Conservation (phyloP, 1,140 invertebrate species). For the Hyles vespertilio region DNA sequence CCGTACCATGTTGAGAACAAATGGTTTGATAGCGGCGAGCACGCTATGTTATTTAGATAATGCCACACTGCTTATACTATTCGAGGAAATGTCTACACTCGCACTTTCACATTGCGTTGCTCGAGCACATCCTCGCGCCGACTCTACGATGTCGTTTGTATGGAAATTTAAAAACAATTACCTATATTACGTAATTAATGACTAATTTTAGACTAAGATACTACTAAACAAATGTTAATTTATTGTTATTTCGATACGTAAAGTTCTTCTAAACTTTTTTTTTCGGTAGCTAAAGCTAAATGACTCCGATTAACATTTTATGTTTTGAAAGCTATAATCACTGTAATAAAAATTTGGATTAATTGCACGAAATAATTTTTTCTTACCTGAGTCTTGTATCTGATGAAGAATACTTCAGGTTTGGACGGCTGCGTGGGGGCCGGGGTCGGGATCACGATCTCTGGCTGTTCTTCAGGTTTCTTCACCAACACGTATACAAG, state of each 20-base stretch:
- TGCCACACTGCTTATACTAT: slow-evolving; percentile 22
- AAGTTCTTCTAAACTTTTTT: no score
- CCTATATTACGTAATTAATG: neutral
- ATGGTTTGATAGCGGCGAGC: slow-evolving; percentile 1
- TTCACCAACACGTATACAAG: slow-evolving; percentile 92
- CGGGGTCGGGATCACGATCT: slow-evolving; percentile 85
- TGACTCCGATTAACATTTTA: no score
- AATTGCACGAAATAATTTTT: neutral
- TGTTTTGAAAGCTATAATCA: no score
- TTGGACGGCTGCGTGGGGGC: slow-evolving; percentile 89
- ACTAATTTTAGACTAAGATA: no score
- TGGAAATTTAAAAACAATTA: slow-evolving; percentile 4
- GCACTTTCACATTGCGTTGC: slow-evolving; percentile 26
- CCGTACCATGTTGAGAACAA: no score
- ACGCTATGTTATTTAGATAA: slow-evolving; percentile 25
- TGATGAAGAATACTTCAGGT: slow-evolving; percentile 92
- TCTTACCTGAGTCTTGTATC: slow-evolving; percentile 87
- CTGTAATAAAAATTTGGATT: no score
- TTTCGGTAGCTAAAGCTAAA: no score
- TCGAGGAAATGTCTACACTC: slow-evolving; percentile 26
- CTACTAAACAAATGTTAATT: no score
- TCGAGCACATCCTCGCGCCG: slow-evolving; percentile 19
- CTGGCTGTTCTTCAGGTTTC: slow-evolving; percentile 89
- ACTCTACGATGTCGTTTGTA: slow-evolving; percentile 10
- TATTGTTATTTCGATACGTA: no score